Conservation (phyloP, 2,888 invertebrate genomes). For the Machimus rusticus region DNA sequence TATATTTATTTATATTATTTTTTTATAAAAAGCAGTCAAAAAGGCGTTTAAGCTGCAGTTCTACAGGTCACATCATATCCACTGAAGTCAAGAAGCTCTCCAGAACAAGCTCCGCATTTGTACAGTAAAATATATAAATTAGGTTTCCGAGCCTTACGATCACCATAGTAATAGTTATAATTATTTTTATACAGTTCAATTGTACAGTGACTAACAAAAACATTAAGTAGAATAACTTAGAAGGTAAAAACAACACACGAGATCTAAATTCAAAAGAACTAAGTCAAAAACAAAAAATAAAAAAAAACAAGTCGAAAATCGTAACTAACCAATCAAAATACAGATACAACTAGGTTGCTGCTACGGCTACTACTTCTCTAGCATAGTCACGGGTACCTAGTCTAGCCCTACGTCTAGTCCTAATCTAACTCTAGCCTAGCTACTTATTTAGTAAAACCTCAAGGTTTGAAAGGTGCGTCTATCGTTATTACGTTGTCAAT, state of each 20-base stretch:
- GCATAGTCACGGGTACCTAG: conserved; percentile 33
- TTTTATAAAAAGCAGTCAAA: conserved; percentile 12
- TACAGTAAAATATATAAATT: conserved; percentile 16
- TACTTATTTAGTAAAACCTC: conserved; percentile 22
- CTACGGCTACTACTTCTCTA: conserved; percentile 12
- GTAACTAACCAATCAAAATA: conserved; percentile 11
- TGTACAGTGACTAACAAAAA: conserved; percentile 39
- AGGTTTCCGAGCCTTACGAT: background rate
- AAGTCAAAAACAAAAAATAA: conserved; percentile 6
- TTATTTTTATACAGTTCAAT: conserved; percentile 23
- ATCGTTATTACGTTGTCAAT: conserved; percentile 43
- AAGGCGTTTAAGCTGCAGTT: conserved; percentile 20
- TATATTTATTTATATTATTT: background rate
- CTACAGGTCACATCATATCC: conserved; percentile 40
- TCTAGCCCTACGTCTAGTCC: conserved; percentile 15
- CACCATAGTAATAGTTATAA: conserved; percentile 34
- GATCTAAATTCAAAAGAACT: conserved; percentile 26
- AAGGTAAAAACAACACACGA: conserved; percentile 34
- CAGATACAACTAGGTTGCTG: conserved; percentile 17
- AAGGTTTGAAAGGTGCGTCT: conserved; percentile 29
- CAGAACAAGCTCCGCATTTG: conserved; percentile 35
- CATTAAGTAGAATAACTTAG: conserved; percentile 32
- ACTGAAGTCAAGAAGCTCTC: conserved; percentile 38
- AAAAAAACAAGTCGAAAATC: conserved; percentile 12
- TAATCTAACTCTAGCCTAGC: background rate